Evolutionary conservation across 2,113 vertebrate genomes (phyloP).

Genomic region (Formicarius rufipectus): DNA sequence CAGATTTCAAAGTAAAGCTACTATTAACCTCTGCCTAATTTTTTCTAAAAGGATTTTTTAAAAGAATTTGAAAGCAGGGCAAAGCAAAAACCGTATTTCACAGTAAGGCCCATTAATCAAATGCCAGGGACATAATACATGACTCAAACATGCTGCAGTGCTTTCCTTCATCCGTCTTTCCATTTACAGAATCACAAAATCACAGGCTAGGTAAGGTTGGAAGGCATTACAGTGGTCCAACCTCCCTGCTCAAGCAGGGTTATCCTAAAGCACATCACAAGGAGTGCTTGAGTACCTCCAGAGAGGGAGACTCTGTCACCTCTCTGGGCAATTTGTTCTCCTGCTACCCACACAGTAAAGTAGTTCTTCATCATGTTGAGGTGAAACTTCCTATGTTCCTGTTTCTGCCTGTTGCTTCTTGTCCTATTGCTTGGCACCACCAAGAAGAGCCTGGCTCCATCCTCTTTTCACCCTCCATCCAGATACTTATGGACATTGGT

Average conservation of each 20-base stretch:
- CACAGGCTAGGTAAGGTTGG: not conserved
- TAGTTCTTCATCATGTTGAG: not conserved
- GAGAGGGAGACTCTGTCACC: not conserved
- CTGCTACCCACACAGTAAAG: not conserved
- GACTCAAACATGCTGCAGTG: not conserved
- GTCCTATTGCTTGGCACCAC: not conserved
- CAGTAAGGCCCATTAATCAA: not conserved
- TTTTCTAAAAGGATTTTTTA: slow-evolving; percentile 47
- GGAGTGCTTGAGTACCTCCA: not conserved
- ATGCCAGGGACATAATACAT: not conserved
- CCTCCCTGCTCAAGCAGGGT: not conserved
- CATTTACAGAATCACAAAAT: not conserved
- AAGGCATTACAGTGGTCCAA: not conserved
- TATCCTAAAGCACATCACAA: not conserved
- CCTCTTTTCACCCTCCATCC: not conserved
- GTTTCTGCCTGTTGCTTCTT: not conserved
- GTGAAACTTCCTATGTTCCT: not conserved
- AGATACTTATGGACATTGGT: not conserved
- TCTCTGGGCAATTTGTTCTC: not conserved
- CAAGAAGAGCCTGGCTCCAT: not conserved
- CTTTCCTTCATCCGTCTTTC: not conserved
- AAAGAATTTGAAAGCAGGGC: not conserved
- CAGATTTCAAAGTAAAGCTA: slow-evolving; percentile 61
- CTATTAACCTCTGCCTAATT: slow-evolving; percentile 54
- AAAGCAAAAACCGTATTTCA: not conserved